These are phyloP conservation scores for Luperina nickerlii DNA, from an alignment of 2,888 invertebrate genomes.

Conservation along the genomic window DNA sequence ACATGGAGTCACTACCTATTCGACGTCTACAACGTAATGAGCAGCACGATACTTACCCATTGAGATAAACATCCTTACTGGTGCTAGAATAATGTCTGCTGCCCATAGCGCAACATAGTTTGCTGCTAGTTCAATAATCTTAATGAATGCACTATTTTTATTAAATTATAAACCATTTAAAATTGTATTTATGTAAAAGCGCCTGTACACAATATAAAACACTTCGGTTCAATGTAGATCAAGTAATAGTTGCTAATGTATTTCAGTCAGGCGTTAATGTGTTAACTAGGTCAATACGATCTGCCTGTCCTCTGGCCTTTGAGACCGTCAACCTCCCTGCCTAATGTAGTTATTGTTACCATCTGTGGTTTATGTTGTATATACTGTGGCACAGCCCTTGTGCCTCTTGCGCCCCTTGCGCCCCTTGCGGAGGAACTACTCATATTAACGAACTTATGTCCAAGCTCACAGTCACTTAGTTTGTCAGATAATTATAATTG, in stretches of 20 bases:
- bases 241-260: slow-evolving; percentile 43
- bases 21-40: too few relatives aligned
- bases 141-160: neutral
- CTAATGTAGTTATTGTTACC: slow-evolving; percentile 38
- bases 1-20: neutral
- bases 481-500: slow-evolving; percentile 2
- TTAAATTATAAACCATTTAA: neutral
- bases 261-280: slow-evolving; percentile 54
- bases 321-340: slow-evolving; percentile 2
- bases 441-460: slow-evolving; percentile 28
- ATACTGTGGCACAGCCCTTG: neutral
- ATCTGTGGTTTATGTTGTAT: neutral
- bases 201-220: slow-evolving; percentile 5
- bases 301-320: slow-evolving; percentile 24
- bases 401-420: neutral
- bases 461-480: neutral
- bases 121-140: neutral
- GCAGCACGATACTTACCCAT: too few relatives aligned
- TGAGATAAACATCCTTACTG: too few relatives aligned
- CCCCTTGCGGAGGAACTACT: neutral
- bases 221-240: slow-evolving; percentile 1
- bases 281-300: slow-evolving; percentile 45
- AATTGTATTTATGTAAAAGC: neutral
- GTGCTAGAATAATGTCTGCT: neutral
- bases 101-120: neutral